phyloP scores from a whole-genome alignment of 2,888 invertebrate species.

The Aquatica leii region DNA sequence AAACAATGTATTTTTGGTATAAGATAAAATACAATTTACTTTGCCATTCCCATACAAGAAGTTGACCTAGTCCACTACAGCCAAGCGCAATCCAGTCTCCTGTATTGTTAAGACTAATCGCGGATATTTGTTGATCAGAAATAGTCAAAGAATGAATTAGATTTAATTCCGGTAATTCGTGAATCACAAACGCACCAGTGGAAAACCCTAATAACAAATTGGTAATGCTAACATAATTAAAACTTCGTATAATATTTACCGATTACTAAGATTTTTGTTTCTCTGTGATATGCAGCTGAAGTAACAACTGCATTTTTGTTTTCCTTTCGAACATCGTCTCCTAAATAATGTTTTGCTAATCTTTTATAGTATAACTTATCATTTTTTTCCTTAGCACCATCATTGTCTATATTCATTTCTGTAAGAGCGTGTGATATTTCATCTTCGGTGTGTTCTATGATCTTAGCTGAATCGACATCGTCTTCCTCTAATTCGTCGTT shows the following conservation, averaged over 20 bases:
- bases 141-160: constrained; percentile 90
- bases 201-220: constrained; percentile 74
- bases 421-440: constrained; percentile 55
- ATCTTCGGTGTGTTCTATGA: constrained; percentile 65
- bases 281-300: constrained; percentile 83
- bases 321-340: constrained; percentile 72
- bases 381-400: constrained; percentile 56
- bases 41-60: constrained; percentile 99
- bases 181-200: constrained; percentile 90
- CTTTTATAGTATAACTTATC: constrained; percentile 73
- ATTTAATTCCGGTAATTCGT: constrained; percentile 94
- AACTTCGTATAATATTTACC: constrained; percentile 60
- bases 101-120: constrained; percentile 81
- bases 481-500: constrained; percentile 71
- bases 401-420: constrained; percentile 61
- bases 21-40: constrained; percentile 63
- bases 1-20: background rate
- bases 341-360: constrained; percentile 76
- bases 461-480: constrained; percentile 69
- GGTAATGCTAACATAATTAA: background rate
- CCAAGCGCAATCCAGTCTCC: constrained; percentile 98
- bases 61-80: constrained; percentile 86
- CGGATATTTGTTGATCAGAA: constrained; percentile 82
- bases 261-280: constrained; percentile 82
- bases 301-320: constrained; percentile 73